These are phyloP conservation scores for Lindbergichthys nudifrons DNA, from an alignment of 2,797 vertebrate genomes.

Conservation along the genomic window DNA sequence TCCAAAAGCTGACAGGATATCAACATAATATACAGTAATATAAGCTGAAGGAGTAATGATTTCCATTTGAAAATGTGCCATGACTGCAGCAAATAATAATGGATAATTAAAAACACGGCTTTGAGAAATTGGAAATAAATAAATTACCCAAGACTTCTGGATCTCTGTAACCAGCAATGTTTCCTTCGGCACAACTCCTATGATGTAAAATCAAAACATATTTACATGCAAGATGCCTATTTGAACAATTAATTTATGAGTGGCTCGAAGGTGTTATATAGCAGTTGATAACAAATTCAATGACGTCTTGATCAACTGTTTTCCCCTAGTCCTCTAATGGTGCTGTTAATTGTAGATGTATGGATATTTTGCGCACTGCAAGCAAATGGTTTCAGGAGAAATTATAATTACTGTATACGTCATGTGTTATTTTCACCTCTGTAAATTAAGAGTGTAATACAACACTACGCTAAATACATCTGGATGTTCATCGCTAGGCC, in stretches of 20 bases:
- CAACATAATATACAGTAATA: slow-evolving; percentile 28
- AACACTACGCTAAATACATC: not conserved
- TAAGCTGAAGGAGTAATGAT: slow-evolving; percentile 41
- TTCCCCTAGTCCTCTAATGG: not conserved
- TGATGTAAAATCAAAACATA: not conserved
- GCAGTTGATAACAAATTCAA: not conserved
- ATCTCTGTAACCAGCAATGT: not conserved
- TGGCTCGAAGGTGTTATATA: not conserved
- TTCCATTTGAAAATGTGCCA: slow-evolving; percentile 19
- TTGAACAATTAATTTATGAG: slow-evolving; percentile 8
- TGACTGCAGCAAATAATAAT: slow-evolving; percentile 21
- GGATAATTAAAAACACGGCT: slow-evolving; percentile 18
- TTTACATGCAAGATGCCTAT: not conserved
- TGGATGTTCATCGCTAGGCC: not conserved
- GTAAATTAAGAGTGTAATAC: not conserved
- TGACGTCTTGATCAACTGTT: not conserved
- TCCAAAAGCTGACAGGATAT: slow-evolving; percentile 43
- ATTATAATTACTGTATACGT: not conserved
- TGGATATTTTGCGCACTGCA: not conserved
- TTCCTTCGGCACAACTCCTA: not conserved
- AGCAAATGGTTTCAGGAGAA: not conserved
- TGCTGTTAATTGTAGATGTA: not conserved
- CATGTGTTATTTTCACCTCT: not conserved
- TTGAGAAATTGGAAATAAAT: slow-evolving; percentile 14
- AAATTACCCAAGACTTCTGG: not conserved